These are phyloP conservation scores for Phataginus tetradactyla DNA, from an alignment of 2,797 vertebrate genomes.

Conservation along the genomic window DNA sequence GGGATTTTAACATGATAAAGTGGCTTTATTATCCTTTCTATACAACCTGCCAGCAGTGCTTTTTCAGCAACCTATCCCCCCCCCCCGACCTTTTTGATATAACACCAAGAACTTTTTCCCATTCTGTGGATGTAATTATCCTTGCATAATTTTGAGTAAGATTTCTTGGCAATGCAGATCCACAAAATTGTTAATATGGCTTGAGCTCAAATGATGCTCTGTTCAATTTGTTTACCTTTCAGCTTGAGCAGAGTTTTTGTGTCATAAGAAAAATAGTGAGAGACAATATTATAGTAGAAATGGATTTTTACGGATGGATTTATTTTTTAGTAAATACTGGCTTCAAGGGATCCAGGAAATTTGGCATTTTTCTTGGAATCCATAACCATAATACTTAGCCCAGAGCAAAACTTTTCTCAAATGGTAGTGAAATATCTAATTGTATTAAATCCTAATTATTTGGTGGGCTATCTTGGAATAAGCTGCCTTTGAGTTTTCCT, in stretches of 20 bases:
- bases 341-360: slow-evolving; percentile 1
- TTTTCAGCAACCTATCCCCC: not conserved
- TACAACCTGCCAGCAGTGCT: slow-evolving; percentile 3
- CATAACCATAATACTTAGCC: not conserved
- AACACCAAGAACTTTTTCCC: slow-evolving; percentile 27
- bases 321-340: slow-evolving; percentile 49
- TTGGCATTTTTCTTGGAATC: slow-evolving; percentile 44
- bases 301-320: slow-evolving; percentile 18
- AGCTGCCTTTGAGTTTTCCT: slow-evolving; percentile 15
- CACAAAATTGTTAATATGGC: slow-evolving; percentile 57
- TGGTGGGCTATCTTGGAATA: not conserved
- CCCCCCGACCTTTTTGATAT: slow-evolving; percentile 31
- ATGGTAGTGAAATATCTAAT: slow-evolving; percentile 9
- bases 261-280: slow-evolving; percentile 54
- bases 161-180: slow-evolving; percentile 64
- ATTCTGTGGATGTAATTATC: slow-evolving; percentile 64
- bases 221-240: slow-evolving; percentile 59
- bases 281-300: slow-evolving; percentile 38
- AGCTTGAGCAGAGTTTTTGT: slow-evolving; percentile 30
- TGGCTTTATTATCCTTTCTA: slow-evolving; percentile 35
- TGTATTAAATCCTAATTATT: slow-evolving; percentile 52
- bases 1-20: slow-evolving; percentile 51
- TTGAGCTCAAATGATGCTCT: slow-evolving; percentile 54
- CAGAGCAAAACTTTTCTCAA: slow-evolving; percentile 13
- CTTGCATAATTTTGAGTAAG: slow-evolving; percentile 63